Evolutionary conservation across 2,797 vertebrate genomes (phyloP).

Genomic region (Falco cherrug): DNA sequence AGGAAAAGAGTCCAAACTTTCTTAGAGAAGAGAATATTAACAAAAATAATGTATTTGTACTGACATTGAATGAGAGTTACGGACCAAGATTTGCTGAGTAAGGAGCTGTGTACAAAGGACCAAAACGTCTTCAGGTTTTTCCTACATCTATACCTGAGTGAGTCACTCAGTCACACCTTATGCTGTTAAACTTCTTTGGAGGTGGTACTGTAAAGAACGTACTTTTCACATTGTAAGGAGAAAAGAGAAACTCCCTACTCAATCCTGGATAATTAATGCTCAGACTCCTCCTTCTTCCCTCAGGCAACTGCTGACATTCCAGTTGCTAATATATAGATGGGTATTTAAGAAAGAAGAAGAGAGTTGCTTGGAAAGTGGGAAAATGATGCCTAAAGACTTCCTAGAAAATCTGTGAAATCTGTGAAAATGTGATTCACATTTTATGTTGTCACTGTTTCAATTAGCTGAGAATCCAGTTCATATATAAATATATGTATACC

Average conservation of each 20-base stretch:
- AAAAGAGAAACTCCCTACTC: not conserved
- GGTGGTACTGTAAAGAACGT: not conserved
- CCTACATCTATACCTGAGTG: not conserved
- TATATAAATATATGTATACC: not conserved
- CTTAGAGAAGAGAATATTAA: not conserved
- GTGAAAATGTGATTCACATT: not conserved
- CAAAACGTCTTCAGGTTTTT: not conserved
- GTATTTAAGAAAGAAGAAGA: not conserved
- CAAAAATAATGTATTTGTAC: not conserved
- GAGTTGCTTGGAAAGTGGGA: not conserved
- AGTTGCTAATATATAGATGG: not conserved
- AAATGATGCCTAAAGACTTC: not conserved
- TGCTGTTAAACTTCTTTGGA: not conserved
- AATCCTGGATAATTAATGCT: not conserved
- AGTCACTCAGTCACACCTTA: not conserved
- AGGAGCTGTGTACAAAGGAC: not conserved
- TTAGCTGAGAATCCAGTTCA: not conserved
- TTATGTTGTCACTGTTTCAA: not conserved
- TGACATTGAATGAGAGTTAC: not conserved
- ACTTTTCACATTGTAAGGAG: not conserved
- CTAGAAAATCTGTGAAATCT: not conserved
- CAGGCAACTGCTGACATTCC: not conserved
- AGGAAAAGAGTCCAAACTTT: not conserved
- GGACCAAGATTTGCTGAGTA: not conserved
- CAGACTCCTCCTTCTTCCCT: not conserved